These are phyloP conservation scores for Drosophila mulleri DNA, from an alignment of 2,888 invertebrate species.

Conservation along the genomic window DNA sequence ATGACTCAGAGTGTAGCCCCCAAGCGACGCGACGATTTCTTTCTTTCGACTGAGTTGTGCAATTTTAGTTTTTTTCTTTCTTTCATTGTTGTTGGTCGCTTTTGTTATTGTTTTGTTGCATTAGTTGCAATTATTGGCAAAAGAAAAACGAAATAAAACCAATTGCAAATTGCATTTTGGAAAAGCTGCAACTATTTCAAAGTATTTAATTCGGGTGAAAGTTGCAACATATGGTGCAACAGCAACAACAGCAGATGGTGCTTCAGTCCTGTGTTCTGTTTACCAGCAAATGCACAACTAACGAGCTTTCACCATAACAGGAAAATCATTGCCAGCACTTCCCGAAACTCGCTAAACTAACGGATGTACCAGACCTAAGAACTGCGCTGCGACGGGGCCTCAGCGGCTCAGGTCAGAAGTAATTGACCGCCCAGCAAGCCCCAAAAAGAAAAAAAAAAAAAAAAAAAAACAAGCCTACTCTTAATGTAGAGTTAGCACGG, in stretches of 20 bases:
- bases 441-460: background rate
- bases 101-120: conserved; percentile 56
- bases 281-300: conserved; percentile 39
- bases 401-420: conserved; percentile 65
- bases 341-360: conserved; percentile 48
- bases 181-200: conserved; percentile 51
- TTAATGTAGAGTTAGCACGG: conserved; percentile 63
- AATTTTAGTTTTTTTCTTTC: conserved; percentile 48
- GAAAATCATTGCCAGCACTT: conserved; percentile 68
- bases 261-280: conserved; percentile 42
- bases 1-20: conserved; percentile 42
- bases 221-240: conserved; percentile 63
- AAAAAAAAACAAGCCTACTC: conserved; percentile 51
- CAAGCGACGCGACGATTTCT: conserved; percentile 41
- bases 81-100: conserved; percentile 13
- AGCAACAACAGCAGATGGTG: conserved; percentile 12
- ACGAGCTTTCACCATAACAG: conserved; percentile 74
- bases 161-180: conserved; percentile 75
- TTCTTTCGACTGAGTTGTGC: conserved; percentile 70
- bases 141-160: conserved; percentile 42
- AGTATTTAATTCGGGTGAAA: conserved; percentile 56
- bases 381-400: conserved; percentile 22
- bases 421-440: conserved; percentile 71
- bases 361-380: conserved; percentile 56
- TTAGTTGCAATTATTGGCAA: conserved; percentile 76